phyloP scores from a whole-genome alignment of 2,113 vertebrate species.

The Ivindomyrus marchei region DNA sequence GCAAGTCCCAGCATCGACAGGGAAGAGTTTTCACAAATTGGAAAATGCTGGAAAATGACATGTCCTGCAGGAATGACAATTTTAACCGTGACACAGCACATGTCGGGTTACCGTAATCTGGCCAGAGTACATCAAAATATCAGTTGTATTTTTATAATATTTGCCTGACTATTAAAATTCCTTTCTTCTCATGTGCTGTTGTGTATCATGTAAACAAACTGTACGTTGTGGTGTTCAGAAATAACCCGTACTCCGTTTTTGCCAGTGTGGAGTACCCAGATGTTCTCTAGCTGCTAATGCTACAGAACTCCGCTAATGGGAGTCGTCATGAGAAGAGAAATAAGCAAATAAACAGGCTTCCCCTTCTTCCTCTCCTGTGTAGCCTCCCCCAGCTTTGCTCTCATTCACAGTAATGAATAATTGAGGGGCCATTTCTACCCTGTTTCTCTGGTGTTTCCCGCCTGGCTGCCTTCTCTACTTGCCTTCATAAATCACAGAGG shows the following conservation, averaged over 20 bases:
- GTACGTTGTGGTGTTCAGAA: background rate
- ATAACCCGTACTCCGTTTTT: too few species aligned
- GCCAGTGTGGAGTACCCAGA: background rate
- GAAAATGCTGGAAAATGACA: background rate
- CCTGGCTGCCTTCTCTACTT: constrained; percentile 53
- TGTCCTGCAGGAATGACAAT: background rate
- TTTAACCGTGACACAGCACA: background rate
- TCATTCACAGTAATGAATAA: constrained; percentile 59
- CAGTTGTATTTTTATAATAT: background rate
- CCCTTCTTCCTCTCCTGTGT: constrained; percentile 1
- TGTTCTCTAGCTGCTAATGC: background rate
- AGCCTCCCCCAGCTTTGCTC: constrained; percentile 29
- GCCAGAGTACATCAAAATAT: background rate
- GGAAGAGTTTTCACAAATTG: background rate
- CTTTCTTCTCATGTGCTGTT: background rate
- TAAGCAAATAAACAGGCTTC: constrained; percentile 18
- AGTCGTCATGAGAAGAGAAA: background rate
- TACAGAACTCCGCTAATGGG: background rate
- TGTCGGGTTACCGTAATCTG: background rate
- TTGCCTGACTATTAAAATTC: background rate
- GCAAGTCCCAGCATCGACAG: background rate
- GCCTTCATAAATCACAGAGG: constrained; percentile 65
- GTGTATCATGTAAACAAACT: background rate
- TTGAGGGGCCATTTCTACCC: constrained; percentile 54
- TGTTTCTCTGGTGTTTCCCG: constrained; percentile 56